Evolutionary conservation across 2,113 vertebrate genomes (phyloP), one percentile per base, ranked within the genome.

Genomic region (Lampris incognitus): DNA sequence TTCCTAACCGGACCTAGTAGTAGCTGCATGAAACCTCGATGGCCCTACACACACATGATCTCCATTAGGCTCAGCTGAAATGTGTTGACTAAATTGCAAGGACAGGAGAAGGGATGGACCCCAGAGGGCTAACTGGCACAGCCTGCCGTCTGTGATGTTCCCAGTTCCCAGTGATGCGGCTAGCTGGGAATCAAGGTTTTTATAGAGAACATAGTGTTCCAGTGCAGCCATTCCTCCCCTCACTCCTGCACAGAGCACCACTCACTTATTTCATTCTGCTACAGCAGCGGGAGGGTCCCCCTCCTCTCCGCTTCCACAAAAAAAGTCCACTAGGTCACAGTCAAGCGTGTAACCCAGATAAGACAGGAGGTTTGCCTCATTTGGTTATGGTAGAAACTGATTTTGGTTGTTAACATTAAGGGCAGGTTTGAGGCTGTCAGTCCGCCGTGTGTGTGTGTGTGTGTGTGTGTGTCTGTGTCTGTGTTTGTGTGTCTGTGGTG

Each of bases 341-440:
- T 94, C 85, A 94, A 94, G 94, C 93, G 89, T 94, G 93, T 88
- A 94, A 94, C 93, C 92, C 89, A 79, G 87, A 88, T 89, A 85
- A 72, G 83, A 83, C 76, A 9, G 85, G 91, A 92, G 92, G 91
- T 94, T 92, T 91, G 85, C 76, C 84, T 93, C 78, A 90, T 94
- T 94, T 94, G 93, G 72, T 58, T 94, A 85, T 1, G 74, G 82
- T 78, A 90, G 88, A 93, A 92, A 92, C 87, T 65, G 92, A 92
- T 91, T 93, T 93, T 91, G 85, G 78, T 90, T 91, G 88, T 92
- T 91, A 88, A 88, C 91, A 88, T 41, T 24, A 78, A 83, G 87
- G 66, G 63, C 74, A 67, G 75, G 88, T 76, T 87, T 67, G 74
- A 85, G 88, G 79, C 86, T 8, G 65, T 75, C 83, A 5, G 9